phyloP scores from a whole-genome alignment of 2,797 vertebrate genomes.

The Jordanella pulchra region DNA sequence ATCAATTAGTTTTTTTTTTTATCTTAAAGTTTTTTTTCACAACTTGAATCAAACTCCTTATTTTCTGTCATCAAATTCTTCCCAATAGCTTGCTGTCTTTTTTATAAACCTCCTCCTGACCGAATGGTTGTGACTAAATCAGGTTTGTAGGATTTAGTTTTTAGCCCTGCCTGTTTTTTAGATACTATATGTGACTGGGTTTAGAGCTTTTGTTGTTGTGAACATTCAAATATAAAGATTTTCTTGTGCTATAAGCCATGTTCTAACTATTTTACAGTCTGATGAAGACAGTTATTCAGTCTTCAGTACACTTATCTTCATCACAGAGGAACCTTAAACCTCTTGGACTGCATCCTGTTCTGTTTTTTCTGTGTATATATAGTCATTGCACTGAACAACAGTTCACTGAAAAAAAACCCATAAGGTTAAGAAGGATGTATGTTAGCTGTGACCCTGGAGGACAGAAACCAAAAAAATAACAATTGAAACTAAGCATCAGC shows the following conservation, averaged over 20 bases:
- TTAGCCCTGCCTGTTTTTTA: neutral
- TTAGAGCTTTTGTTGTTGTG: neutral
- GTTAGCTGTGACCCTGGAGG: neutral
- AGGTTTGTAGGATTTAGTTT: neutral
- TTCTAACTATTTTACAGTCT: neutral
- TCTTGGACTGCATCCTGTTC: neutral
- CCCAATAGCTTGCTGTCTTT: neutral
- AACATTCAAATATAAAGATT: too few species aligned
- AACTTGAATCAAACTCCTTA: neutral
- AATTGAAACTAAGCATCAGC: too few species aligned
- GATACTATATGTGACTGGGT: neutral
- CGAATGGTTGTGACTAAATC: neutral
- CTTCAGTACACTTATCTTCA: too few species aligned
- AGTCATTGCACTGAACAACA: too few species aligned
- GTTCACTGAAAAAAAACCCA: too few species aligned
- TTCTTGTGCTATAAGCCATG: neutral
- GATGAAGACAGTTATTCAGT: neutral
- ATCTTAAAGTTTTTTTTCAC: neutral
- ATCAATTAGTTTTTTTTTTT: neutral
- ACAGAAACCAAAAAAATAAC: too few species aligned
- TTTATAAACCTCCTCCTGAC: neutral
- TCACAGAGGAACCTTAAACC: too few species aligned
- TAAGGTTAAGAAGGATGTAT: too few species aligned
- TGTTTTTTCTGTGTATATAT: too few species aligned
- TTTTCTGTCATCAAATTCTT: neutral